Evolutionary conservation across 2,888 invertebrate species (phyloP), one percentile per base, ranked within the genome.

Genomic region (Clunio marinus): DNA sequence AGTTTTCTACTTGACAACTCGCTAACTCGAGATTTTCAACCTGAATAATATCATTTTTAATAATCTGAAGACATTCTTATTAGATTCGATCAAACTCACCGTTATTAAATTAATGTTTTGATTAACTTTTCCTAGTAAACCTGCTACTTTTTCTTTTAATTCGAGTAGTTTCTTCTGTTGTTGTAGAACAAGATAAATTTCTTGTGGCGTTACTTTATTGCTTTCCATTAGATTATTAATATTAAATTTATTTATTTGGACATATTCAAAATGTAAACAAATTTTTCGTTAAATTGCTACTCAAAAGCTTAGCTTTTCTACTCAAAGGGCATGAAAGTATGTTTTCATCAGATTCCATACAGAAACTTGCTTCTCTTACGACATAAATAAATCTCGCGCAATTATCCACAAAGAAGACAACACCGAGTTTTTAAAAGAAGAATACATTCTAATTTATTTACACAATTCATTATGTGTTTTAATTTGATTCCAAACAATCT

Each of bases 1-100:
- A 20, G 10, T 35, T 15, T 13, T 41, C 45, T 22, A 63, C 22
- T 17, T 45, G 35, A 5, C 8, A 28, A 17, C 20, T 28, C 1
- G 66, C 35, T n/a, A 66, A 5, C 46, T 66, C 28, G 5, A 55
- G 22, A 35, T 66, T 66, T 10, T 66, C 66, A 2, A 66, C 66
- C 66, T 66, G 28, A 5, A 20, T 25, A 65, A 17, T 24, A 20
- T 20, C 32, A 32, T 58, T 41, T 5, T 46, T 63, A 13, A n/a
- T n/a, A n/a, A n/a, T n/a, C n/a, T n/a, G n/a, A n/a, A n/a, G n/a
- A n/a, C n/a, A n/a, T n/a, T n/a, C n/a, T n/a, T n/a, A 25, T 28
- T 20, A 10, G 4, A n/a, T 22, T 62, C 4, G 55, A 35, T n/a
- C 17, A 35, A 8, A 2, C 27, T 66, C 20, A 66, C 66, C 28